A percentile compares a stretch with the other conserved stretches of the same genome.
Evolutionary conservation across 2,888 invertebrate species (phyloP).

Genomic region (Hoplodrina blanda): DNA sequence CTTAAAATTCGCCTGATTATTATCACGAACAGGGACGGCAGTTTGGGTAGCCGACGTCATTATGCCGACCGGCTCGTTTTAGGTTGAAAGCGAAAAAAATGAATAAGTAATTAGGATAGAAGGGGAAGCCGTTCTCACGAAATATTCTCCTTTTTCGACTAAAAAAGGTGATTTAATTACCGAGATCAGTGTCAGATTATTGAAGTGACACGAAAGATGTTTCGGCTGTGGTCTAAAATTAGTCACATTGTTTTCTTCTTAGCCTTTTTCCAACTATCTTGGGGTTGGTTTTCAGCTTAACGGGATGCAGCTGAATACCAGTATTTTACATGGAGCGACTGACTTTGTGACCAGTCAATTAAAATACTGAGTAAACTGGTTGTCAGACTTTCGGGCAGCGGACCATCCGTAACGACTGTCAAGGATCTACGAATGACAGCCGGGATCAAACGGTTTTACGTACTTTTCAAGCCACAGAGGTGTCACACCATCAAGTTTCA

Average conservation of each 20-base stretch:
- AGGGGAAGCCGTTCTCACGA: conserved; percentile 35
- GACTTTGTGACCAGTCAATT: too few relatives aligned
- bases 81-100: conserved; percentile 54
- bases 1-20: conserved; percentile 56
- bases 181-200: conserved; percentile 39
- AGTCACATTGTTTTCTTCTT: conserved; percentile 4
- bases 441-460: too few relatives aligned
- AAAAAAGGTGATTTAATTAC: conserved; percentile 52
- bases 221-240: conserved; percentile 2
- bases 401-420: too few relatives aligned
- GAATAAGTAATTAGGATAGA: conserved; percentile 61
- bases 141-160: conserved; percentile 41
- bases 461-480: too few relatives aligned
- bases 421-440: too few relatives aligned
- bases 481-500: too few relatives aligned
- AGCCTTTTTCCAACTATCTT: too few relatives aligned
- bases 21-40: conserved; percentile 41
- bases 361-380: too few relatives aligned
- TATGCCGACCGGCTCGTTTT: conserved; percentile 46
- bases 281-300: too few relatives aligned
- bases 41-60: conserved; percentile 47
- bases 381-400: too few relatives aligned
- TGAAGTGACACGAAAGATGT: conserved; percentile 12
- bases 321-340: too few relatives aligned
- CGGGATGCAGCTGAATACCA: too few relatives aligned